Evolutionary conservation across 2,797 vertebrate genomes (phyloP).

Genomic region (Chaetophractus vellerosus): DNA sequence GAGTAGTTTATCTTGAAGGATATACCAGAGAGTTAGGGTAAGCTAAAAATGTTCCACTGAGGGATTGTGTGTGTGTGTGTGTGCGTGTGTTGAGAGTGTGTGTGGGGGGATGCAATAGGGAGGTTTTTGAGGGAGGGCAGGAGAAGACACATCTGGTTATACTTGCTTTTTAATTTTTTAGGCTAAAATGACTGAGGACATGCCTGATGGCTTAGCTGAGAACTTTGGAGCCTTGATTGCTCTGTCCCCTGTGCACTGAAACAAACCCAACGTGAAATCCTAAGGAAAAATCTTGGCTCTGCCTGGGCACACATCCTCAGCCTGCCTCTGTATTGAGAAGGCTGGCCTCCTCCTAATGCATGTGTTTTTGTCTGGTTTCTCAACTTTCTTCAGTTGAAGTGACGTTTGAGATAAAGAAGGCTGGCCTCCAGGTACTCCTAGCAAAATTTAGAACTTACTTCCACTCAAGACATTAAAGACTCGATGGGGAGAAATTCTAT

Average conservation of each 20-base stretch:
- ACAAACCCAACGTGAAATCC: slow-evolving; percentile 55
- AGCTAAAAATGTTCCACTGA: background rate
- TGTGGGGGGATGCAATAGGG: no score
- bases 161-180: background rate
- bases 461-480: slow-evolving; percentile 33
- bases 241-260: background rate
- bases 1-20: slow-evolving; percentile 50
- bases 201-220: background rate
- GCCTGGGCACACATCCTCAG: no score
- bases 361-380: background rate
- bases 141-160: background rate
- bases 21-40: background rate
- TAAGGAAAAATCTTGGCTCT: slow-evolving; percentile 27
- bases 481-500: slow-evolving; percentile 19
- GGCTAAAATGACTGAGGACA: slow-evolving; percentile 11
- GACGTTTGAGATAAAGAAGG: slow-evolving; percentile 21
- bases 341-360: background rate
- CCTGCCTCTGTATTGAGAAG: background rate
- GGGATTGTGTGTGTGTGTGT: background rate
- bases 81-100: background rate
- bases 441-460: slow-evolving; percentile 50
- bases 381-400: slow-evolving; percentile 3
- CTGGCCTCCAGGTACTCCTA: background rate
- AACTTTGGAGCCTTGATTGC: background rate
- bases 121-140: background rate